Conservation (phyloP, 2,797 vertebrate species). For the Rhinichthys osculus region DNA sequence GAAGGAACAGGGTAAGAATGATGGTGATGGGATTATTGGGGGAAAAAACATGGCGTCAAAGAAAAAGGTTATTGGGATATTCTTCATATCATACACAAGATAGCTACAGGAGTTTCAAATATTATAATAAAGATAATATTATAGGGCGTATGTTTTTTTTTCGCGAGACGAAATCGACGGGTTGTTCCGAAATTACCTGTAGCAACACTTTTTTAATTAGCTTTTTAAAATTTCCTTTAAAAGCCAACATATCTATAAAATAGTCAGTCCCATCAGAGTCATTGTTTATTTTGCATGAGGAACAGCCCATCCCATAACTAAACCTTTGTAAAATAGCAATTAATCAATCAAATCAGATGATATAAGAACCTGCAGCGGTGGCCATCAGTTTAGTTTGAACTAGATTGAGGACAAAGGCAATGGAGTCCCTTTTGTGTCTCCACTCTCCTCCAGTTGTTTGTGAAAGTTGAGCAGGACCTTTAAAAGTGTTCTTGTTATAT, state of each 20-base stretch:
- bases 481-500: constrained; percentile 36
- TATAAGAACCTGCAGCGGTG: neutral
- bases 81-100: no score
- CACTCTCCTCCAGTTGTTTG: constrained; percentile 37
- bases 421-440: constrained; percentile 28
- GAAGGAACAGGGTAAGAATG: neutral
- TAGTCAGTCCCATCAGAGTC: neutral
- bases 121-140: no score
- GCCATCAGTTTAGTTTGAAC: constrained; percentile 33
- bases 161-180: no score
- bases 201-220: neutral
- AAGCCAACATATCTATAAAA: neutral
- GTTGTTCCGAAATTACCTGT: neutral
- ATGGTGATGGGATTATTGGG: no score
- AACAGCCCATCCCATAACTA: neutral
- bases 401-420: constrained; percentile 39
- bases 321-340: constrained; percentile 20
- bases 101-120: no score
- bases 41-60: no score
- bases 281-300: neutral
- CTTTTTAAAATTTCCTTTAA: neutral
- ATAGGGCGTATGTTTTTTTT: no score
- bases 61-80: no score
- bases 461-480: constrained; percentile 47
- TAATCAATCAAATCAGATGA: constrained; percentile 7